Percentiles rank a stretch among this genome's conserved stretches.
Evolutionary conservation across 2,113 vertebrate genomes (phyloP).

Genomic region (Trachemys scripta): DNA sequence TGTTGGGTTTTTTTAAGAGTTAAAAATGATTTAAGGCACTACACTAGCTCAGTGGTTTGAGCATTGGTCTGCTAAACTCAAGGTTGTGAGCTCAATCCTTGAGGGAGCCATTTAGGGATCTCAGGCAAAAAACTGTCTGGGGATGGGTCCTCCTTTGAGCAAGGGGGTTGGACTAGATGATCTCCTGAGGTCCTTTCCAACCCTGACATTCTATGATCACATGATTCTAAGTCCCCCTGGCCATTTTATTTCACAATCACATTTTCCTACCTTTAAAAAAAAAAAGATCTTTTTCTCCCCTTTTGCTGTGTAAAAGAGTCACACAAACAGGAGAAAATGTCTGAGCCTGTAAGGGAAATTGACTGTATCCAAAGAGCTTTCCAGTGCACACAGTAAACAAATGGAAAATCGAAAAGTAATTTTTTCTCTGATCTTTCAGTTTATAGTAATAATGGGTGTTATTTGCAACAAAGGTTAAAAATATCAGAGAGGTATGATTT

Average conservation of each 20-base stretch:
- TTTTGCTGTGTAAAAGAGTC: not conserved
- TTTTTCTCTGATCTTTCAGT: not conserved
- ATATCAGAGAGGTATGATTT: not conserved
- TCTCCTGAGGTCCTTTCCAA: too few species aligned
- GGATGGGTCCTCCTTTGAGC: too few species aligned
- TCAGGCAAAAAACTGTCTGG: too few species aligned
- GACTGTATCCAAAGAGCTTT: not conserved
- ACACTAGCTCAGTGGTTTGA: not conserved
- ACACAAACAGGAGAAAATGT: not conserved
- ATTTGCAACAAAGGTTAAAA: not conserved
- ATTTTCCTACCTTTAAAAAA: not conserved
- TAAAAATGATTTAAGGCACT: not conserved
- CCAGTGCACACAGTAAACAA: not conserved
- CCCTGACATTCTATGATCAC: too few species aligned
- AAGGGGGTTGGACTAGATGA: too few species aligned
- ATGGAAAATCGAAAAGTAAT: fast-evolving
- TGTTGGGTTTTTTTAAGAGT: not conserved
- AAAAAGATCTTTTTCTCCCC: fast-evolving
- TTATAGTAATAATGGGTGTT: not conserved
- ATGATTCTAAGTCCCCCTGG: not conserved
- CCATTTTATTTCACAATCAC: not conserved
- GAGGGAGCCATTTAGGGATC: too few species aligned
- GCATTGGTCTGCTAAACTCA: too few species aligned
- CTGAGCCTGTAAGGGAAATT: not conserved
- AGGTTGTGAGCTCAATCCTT: too few species aligned